phyloP scores from a whole-genome alignment of 1,140 invertebrate genomes.

The Zaprionus camerounensis region DNA sequence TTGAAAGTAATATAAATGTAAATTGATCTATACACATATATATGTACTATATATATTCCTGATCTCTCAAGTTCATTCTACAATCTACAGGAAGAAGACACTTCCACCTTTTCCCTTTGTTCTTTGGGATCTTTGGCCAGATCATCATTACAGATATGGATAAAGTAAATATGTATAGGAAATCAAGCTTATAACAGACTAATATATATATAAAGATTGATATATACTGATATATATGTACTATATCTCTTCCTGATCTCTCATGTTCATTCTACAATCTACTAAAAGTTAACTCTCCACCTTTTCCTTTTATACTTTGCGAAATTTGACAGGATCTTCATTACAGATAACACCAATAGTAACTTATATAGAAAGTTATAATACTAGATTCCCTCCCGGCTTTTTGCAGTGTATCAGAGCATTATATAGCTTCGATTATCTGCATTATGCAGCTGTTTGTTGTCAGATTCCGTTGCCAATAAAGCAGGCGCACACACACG shows the following conservation, averaged over 20 bases:
- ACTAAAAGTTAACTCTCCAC: neutral
- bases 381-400: neutral
- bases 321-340: neutral
- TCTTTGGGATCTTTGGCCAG: neutral
- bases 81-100: neutral
- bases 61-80: neutral
- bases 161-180: no score
- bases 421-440: constrained; percentile 49
- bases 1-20: no score
- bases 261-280: neutral
- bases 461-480: constrained; percentile 65
- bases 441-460: constrained; percentile 42
- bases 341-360: neutral
- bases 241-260: neutral
- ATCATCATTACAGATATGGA: neutral
- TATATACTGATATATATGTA: neutral
- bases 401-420: neutral
- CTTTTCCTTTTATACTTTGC: neutral
- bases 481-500: constrained; percentile 37
- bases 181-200: no score
- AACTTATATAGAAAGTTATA: neutral
- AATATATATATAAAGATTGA: no score
- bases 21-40: neutral
- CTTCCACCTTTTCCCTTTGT: neutral
- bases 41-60: neutral